These are phyloP conservation scores for Sceloporus undulatus DNA, from an alignment of 2,113 vertebrate genomes.

Conservation along the genomic window DNA sequence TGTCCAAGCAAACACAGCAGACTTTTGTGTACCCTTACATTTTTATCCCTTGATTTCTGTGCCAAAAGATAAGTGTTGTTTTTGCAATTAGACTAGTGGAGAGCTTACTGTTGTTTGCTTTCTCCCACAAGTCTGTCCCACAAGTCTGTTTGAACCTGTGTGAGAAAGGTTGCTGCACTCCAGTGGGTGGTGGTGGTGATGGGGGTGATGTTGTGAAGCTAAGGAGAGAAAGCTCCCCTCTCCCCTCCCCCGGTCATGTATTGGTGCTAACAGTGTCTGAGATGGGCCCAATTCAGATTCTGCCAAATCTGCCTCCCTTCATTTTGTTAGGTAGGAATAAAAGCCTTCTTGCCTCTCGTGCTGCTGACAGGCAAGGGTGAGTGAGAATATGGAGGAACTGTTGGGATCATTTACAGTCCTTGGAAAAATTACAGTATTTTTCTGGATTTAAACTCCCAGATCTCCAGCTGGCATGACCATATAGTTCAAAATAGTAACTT, in stretches of 20 bases:
- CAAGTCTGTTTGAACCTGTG: not conserved
- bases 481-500: too few species aligned
- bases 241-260: too few species aligned
- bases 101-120: constrained; percentile 11
- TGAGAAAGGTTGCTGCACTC: not conserved
- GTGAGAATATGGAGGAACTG: not conserved
- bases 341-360: not conserved
- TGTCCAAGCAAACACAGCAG: not conserved
- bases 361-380: not conserved
- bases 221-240: not conserved
- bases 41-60: constrained; percentile 11
- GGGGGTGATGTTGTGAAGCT: not conserved
- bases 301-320: not conserved
- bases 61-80: constrained; percentile 21
- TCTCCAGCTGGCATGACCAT: too few species aligned
- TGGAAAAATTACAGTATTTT: too few species aligned
- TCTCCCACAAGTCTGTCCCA: not conserved
- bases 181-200: too few species aligned
- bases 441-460: too few species aligned
- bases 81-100: constrained; percentile 1
- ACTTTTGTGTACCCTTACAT: not conserved
- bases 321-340: not conserved
- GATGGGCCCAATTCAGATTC: not conserved
- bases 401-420: not conserved
- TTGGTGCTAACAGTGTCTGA: not conserved